Base-by-base conservation (phyloP, 1,140 invertebrate genomes). In the Caerostris extrusa region DNA sequence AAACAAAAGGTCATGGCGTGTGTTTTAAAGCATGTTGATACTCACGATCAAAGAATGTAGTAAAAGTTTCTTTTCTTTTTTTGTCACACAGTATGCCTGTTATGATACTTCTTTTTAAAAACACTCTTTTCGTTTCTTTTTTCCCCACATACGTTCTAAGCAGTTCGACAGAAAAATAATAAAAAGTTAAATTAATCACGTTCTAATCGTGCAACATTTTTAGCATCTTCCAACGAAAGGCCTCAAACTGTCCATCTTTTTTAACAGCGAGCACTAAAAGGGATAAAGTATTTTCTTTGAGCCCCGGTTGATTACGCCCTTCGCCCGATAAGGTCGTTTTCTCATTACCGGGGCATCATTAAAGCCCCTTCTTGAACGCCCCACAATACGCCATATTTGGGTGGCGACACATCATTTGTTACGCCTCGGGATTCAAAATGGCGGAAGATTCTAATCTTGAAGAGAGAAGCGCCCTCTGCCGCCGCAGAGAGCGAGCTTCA, bases 331-430 rank as follows among this genome's bases (percentile, higher is more conserved):
- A 92, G 90, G 90, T 85, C 90, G 55, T 85, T 92, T 92, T 85
- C 90, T 92, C 90, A 92, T 92, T 92, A 92, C 81, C 34, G 17
- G 67, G 85, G 60, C 57, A 92, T 92, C 90, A 77, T 92, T 92
- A 92, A 85, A 91, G 69, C 57, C 17, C 34, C 56, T 34, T 85
- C 82, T 92, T 85, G 85, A 92, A 57, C 81, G 77, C 67, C 90
- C 71, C 90, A 83, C 90, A 92, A 92, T 85, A 64, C 90, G 60
- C 90, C 90, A 92, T 92, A 92, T 92, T 92, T 92, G 85, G 71
- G 82, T 85, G 90, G 85, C 90, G 90, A 92, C 90, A 92, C 90
- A 85, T 92, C 90, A 92, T 92, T 92, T 92, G 90, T 92, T 92
- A 92, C 90, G 53, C 81, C 12, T 55, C 71, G 57, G 60, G 90